phyloP scores from a whole-genome alignment of 2,113 vertebrate genomes.

The Ovis aries region ARS-UI_Ramb_v3.0 NC_056060.1:85785001-85785500 shows the following conservation, averaged over 20 bases:
- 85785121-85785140: slow-evolving; percentile 45
- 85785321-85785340: neutral
- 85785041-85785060: neutral
- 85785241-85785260: too few relatives aligned
- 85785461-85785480: neutral
- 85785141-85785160: slow-evolving; percentile 28
- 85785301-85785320: neutral
- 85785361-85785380: neutral
- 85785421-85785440: neutral
- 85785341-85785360: neutral
- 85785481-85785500: neutral
- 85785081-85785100: neutral
- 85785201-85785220: neutral
- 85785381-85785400: neutral
- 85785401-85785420: neutral
- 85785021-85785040: neutral
- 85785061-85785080: slow-evolving; percentile 36
- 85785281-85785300: neutral
- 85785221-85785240: neutral
- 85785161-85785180: neutral
- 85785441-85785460: neutral
- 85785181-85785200: neutral
- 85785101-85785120: neutral
- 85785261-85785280: neutral
- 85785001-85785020: slow-evolving; percentile 48